Base-by-base conservation (phyloP, 2,113 vertebrate genomes). In the Chaetodon auriga region DNA sequence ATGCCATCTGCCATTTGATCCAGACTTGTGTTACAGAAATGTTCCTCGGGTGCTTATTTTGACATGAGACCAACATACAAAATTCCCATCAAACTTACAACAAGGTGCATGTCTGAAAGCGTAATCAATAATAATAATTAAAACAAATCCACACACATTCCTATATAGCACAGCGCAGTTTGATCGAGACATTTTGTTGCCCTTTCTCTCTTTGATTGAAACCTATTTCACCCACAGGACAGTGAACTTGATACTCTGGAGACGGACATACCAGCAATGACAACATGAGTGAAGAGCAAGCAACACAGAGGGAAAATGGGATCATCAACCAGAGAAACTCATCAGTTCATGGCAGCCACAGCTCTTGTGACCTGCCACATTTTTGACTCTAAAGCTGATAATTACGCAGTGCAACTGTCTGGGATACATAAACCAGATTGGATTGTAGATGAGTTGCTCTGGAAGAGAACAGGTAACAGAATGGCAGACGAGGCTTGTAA, bases 211-310 rank as follows among this genome's bases (percentile, higher is more conserved):
- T 75, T 48, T 10, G 9, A 54, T 36, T 80, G 21, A 21, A 69
- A 75, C 51, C 64, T 71, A 72, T 4, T 21, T 65, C 7, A 58
- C 15, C 15, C 18, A 6, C 63, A 76, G 60, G 48, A 46, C 70
- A 43, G 45, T 8, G 7, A 80, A 74, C 75, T 48, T 11, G 35
- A 68, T 74, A 55, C 81, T 82, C 55, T 75, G 66, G 57, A 87
- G 55, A 83, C 8, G 2, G 45, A 82, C 55, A 62, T 1, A 70
- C 12, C 78, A 84, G 89, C 86, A 41, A 84, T 83, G 82, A 78
- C 60, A 70, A 80, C 60, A 83, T 79, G 81, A 89, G 72, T 78
- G 86, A 85, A 69, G 63, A 80, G 88, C 87, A 87, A 85, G 89
- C 89, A 65, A 72, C 63, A 91, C 48, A 68, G 77, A 78, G 57